Evolutionary conservation across 1,140 invertebrate genomes (phyloP).

Genomic region (Achroia grisella): DNA sequence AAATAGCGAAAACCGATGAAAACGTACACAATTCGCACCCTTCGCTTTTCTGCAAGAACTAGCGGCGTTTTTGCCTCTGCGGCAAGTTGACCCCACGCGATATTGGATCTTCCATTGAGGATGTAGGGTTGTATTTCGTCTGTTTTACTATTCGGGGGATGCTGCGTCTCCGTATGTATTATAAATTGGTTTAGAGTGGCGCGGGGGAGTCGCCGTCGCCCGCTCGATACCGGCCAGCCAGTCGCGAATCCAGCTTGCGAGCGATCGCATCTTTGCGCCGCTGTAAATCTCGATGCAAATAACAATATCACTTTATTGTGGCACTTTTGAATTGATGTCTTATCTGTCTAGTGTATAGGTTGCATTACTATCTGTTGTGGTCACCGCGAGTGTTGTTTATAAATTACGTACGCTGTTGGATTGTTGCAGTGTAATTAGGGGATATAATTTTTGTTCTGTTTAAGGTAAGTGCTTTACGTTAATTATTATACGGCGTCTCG

Average conservation of each 20-base stretch:
- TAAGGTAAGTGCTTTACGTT: conserved; percentile 18
- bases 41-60: conserved; percentile 59
- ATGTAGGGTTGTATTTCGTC: conserved; percentile 26
- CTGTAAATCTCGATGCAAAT: conserved; percentile 11
- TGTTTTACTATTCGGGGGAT: conserved; percentile 37
- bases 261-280: conserved; percentile 24
- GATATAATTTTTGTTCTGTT: conserved; percentile 15
- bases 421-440: conserved; percentile 15
- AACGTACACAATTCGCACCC: conserved; percentile 63
- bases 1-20: conserved; percentile 38
- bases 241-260: conserved; percentile 38
- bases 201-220: conserved; percentile 49
- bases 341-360: not conserved
- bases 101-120: conserved; percentile 12
- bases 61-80: conserved; percentile 65
- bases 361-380: not conserved
- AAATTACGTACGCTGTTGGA: conserved; percentile 10
- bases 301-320: conserved; percentile 28
- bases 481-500: conserved; percentile 3
- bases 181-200: conserved; percentile 71
- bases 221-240: conserved; percentile 67
- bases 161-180: conserved; percentile 72
- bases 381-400: conserved; percentile 1
- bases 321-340: conserved; percentile 6
- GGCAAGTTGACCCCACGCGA: conserved; percentile 28